Base-by-base conservation (phyloP, 2,113 vertebrate species). In the Pterocles burchelli region DNA sequence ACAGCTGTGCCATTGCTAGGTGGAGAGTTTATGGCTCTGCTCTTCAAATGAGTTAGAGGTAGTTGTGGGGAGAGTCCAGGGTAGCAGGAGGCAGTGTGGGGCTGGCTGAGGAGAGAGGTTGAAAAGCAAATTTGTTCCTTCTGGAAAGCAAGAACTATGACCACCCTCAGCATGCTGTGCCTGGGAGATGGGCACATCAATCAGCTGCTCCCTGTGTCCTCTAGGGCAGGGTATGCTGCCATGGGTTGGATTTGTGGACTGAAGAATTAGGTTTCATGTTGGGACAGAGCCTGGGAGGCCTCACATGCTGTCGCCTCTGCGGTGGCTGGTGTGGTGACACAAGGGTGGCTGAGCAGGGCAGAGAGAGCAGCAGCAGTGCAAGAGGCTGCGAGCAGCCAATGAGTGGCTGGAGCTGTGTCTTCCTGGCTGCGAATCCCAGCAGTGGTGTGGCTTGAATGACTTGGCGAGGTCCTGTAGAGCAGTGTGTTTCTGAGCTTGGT, bases 141-240 rank as follows among this genome's bases (percentile, higher is more conserved):
- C 43, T 31, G 22, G 88, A 86, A 73, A 33, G n/a, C 20, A 88
- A 33, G 7, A 86, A 31, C 28, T 8, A 17, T 71, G 78, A 59
- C 48, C 16, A 52, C 34, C 4, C 11, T 93, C 16, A 41, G 38
- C 2, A 3, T 57, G 31, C 26, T 0, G 0, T 72, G 45, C 26
- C 71, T 89, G 74, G 59, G 55, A 68, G 54, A 49, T 62, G 29
- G 10, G 31, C 20, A 51, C 59, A 63, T 17, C 1, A 1, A 34
- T 72, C 70, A 52, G 24, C 33, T 87, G 38, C 7, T 65, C 29
- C 43, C 33, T 0, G 0, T 24, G 36, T 34, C 10, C 3, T 73
- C 26, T 65, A 43, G n/a, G 19, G 13, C 33, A 48, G 28, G 48
- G 9, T 7, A 6, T 0, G 0, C 21, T 70, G 24, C 51, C 25